Conservation (phyloP, 1,140 invertebrate genomes). For the Sipha flava region DNA sequence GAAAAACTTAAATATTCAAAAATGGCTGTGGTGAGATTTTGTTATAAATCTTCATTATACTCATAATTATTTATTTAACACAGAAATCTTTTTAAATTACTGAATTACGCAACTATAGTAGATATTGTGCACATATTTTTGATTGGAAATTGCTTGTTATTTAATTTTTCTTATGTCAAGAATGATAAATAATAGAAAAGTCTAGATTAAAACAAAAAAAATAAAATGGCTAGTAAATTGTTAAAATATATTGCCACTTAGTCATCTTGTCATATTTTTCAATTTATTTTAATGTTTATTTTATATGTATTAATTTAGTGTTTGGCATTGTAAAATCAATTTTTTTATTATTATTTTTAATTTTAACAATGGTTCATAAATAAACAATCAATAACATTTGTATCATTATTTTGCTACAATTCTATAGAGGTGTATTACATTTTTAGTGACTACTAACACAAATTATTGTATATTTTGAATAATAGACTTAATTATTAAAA, state of each 20-base stretch:
- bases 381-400: neutral
- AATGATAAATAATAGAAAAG: neutral
- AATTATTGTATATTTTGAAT: neutral
- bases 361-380: neutral
- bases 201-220: neutral
- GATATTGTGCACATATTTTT: neutral
- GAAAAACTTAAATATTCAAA: neutral
- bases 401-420: neutral
- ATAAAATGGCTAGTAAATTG: neutral
- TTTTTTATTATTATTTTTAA: neutral
- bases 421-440: neutral
- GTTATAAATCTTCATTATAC: slow-evolving; percentile 21
- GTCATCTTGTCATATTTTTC: neutral
- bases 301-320: neutral
- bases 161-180: neutral
- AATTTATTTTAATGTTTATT: neutral
- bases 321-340: neutral
- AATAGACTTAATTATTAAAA: no score
- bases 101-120: neutral
- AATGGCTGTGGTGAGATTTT: slow-evolving; percentile 16
- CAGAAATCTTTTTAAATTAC: neutral
- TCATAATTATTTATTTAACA: slow-evolving; percentile 19
- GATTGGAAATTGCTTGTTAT: neutral
- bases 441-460: neutral
- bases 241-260: neutral